phyloP scores from a whole-genome alignment of 2,888 invertebrate genomes.

The Crossocerus cetratus region DNA sequence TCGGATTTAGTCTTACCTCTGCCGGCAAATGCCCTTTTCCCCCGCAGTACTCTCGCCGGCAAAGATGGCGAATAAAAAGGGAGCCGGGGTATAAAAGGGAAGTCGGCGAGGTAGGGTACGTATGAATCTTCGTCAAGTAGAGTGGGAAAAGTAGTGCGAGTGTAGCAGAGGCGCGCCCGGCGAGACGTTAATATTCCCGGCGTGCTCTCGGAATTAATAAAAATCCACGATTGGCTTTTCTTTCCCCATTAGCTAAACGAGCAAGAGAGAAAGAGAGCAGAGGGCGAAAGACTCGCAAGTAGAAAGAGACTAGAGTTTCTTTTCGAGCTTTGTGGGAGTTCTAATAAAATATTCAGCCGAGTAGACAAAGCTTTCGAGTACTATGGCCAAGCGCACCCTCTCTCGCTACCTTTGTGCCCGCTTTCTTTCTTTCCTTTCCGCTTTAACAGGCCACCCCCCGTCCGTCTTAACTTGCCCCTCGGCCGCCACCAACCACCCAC shows the following conservation, averaged over 20 bases:
- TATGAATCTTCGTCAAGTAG: background rate
- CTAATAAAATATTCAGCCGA: conserved; percentile 6
- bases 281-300: background rate
- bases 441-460: background rate
- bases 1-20: too few species aligned
- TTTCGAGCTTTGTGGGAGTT: background rate
- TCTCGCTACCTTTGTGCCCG: too few species aligned
- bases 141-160: background rate
- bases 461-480: too few species aligned
- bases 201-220: conserved; percentile 1
- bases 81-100: too few species aligned
- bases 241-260: background rate
- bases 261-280: background rate
- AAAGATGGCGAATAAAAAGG: too few species aligned
- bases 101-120: too few species aligned
- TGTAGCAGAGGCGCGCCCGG: too few species aligned
- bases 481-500: too few species aligned
- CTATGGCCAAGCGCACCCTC: background rate
- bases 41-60: too few species aligned
- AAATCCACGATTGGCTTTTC: conserved; percentile 17
- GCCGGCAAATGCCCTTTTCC: too few species aligned
- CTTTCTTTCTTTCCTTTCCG: conserved; percentile 7
- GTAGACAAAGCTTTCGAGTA: background rate
- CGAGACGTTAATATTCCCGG: background rate
- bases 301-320: conserved; percentile 1